phyloP scores from a whole-genome alignment of 1,140 invertebrate genomes.

The Druon quercuslanigerum region DNA sequence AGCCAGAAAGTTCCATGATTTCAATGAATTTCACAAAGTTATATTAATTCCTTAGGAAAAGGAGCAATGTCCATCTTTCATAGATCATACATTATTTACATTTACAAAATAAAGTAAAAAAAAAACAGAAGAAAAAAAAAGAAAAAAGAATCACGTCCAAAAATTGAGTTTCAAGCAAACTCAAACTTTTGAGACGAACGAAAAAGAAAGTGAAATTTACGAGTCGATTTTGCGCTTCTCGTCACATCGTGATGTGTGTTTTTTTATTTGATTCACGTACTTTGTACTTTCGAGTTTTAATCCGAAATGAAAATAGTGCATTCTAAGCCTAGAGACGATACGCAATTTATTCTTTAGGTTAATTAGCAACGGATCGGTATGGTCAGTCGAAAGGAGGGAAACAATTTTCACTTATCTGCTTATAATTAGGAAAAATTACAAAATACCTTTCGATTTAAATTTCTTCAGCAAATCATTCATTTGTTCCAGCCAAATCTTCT shows the following conservation, averaged over 20 bases:
- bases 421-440: background rate
- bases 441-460: background rate
- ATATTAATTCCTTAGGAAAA: slow-evolving; percentile 40
- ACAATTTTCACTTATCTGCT: background rate
- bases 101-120: slow-evolving; percentile 34
- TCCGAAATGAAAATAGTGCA: slow-evolving; percentile 23
- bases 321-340: slow-evolving; percentile 17
- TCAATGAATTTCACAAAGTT: slow-evolving; percentile 30
- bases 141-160: background rate
- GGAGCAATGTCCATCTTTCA: slow-evolving; percentile 54
- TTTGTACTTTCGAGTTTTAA: slow-evolving; percentile 40
- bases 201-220: background rate
- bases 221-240: slow-evolving; percentile 9
- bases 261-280: slow-evolving; percentile 36
- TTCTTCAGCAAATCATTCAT: background rate
- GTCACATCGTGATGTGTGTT: slow-evolving; percentile 15
- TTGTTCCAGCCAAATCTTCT: background rate
- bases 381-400: slow-evolving; percentile 11
- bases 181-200: background rate
- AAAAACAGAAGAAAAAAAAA: background rate
- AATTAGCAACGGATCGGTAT: slow-evolving; percentile 4
- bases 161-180: slow-evolving; percentile 9
- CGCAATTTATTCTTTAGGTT: background rate
- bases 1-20: background rate
- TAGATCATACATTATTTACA: slow-evolving; percentile 35